Evolutionary conservation across 1,140 invertebrate genomes (phyloP), one percentile per base, ranked within the genome.

Genomic region (Caenorhabditis brenneri): DNA sequence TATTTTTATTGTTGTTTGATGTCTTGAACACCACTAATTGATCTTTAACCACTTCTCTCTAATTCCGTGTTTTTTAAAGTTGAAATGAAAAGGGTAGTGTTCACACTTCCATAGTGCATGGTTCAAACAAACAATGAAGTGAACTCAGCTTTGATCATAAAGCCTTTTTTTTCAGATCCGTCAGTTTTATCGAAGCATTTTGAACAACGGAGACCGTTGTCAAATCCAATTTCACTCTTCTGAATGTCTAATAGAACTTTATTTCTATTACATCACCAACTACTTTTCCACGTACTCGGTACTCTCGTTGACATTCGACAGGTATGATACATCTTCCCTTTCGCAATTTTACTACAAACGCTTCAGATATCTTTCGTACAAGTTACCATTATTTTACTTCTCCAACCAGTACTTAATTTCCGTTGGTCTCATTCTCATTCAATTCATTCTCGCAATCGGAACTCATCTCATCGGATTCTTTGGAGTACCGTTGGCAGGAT

Each of bases 231-330:
- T 65, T 24, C 29, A 65, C 36, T 65, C 58, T 16, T 36, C 58
- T 6, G 58, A 65, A 19, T 65, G 58, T 19, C 16, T 36, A 22
- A 2, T 65, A 16, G 58, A 65, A 16, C 36, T 65, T 7, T 65
- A 65, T 65, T 36, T 65, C 29, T 65, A 65, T 22, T 65, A 65
- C 29, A 65, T 65, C 12, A 65, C 58, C 15, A 65, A 65, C 31
- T 65, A 4, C 10, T 65, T 65, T 19, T 33, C 58, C 24, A 65
- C 58, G 4, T 65, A 65, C 36, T 65, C 58, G 0, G 58, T 65
- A 24, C 0, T 65, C 36, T 65, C 58, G 7, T 7, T 65, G 16
- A 65, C 58, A 16, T 19, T 65, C 16, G 58, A 65, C 31, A 33
- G 29, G 58, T 65, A 19, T 9, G 6, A 16, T n/a, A 1, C 3